These are phyloP conservation scores for Apeira syringaria DNA, from an alignment of 2,888 invertebrate genomes.

Conservation along the genomic window DNA sequence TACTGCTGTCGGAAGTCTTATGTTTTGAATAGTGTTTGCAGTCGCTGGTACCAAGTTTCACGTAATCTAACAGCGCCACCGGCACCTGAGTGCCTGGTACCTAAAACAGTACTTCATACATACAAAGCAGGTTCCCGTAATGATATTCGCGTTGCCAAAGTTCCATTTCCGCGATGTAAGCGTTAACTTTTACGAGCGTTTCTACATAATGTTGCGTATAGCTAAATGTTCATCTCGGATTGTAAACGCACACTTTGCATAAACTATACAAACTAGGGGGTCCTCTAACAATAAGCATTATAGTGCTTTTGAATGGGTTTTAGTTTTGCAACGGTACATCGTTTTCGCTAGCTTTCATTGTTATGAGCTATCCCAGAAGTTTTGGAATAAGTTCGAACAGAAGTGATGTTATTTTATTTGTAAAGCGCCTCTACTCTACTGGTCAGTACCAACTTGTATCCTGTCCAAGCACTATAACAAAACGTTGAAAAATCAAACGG, in stretches of 20 bases:
- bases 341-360: constrained; percentile 1
- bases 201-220: constrained; percentile 16
- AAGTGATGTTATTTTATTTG: too few species aligned
- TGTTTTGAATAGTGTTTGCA: too few species aligned
- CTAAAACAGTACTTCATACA: neutral
- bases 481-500: too few species aligned
- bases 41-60: too few species aligned
- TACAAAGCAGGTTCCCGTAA: constrained; percentile 1
- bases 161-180: constrained; percentile 22
- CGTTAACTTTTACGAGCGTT: constrained; percentile 26
- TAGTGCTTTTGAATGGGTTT: constrained; percentile 4
- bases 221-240: constrained; percentile 15
- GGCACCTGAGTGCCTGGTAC: too few species aligned
- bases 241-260: constrained; percentile 17
- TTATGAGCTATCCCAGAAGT: too few species aligned
- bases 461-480: too few species aligned
- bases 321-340: constrained; percentile 1
- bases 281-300: constrained; percentile 13
- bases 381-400: too few species aligned
- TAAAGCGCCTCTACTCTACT: too few species aligned
- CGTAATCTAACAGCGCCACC: too few species aligned
- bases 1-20: too few species aligned
- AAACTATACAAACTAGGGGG: constrained; percentile 14
- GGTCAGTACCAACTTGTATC: too few species aligned
- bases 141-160: constrained; percentile 22